Evolutionary conservation across 2,113 vertebrate species (phyloP), one percentile per base, ranked within the genome.

Genomic region (Halichoeres trimaculatus): DNA sequence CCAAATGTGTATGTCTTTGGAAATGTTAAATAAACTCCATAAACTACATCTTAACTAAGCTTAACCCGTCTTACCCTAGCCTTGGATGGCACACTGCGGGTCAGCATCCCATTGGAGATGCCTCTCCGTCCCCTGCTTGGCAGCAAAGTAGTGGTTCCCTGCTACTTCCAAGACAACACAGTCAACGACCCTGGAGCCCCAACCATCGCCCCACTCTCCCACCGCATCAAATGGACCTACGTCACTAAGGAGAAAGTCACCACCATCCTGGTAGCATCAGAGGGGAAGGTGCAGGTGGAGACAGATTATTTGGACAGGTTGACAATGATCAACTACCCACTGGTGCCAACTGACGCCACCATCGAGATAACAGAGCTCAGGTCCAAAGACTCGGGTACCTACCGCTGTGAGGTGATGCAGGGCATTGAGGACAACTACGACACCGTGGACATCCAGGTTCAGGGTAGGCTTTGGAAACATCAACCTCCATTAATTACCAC

Each of bases 211-310:
- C 94, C 96, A 0, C 93, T 98, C 16, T 84, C 94, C 50, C 96
- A 98, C 0, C 94, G 96, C 50, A 97, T 99, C 92, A 99, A 97
- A 77, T 99, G 98, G 98, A 96, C 94, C 88, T 95, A 93, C 14
- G 74, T 97, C 30, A 93, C 93, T 20, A 95, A 96, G 3, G 94
- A 94, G 14, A 95, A 93, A 12, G 92, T 95, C 43, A 89, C 92
- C 0, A 93, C 95, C 20, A 91, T 99, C 63, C 87, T 99, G 43
- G 96, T 98, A 86, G 97, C 97, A 26, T 94, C 94, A 0, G 93
- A 94, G 0, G 96, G 97, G 2, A 91, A 90, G 14, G 93, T 98
- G 48, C 83, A 94, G 1, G 88, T 98, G 69, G 95, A 95, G 81
- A 78, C 84, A 0, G 93, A 95, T 60, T 99, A 96, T 92, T 75